phyloP scores from a whole-genome alignment of 2,113 vertebrate genomes.

The Verasper variegatus region DNA sequence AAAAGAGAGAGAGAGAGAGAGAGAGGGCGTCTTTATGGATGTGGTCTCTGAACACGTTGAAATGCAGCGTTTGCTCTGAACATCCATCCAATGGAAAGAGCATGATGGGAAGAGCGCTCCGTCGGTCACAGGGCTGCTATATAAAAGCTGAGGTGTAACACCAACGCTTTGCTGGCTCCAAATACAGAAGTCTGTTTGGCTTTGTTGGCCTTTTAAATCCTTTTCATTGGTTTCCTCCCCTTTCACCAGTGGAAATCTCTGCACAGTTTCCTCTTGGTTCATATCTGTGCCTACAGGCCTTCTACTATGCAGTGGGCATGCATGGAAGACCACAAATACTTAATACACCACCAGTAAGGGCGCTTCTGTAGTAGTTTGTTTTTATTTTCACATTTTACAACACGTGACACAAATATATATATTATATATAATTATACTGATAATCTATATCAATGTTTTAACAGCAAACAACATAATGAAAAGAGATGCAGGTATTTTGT shows the following conservation, averaged over 20 bases:
- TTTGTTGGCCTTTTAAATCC: slow-evolving; percentile 64
- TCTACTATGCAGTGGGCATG: slow-evolving; percentile 25
- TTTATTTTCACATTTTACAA: slow-evolving; percentile 16
- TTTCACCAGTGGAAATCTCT: slow-evolving; percentile 45
- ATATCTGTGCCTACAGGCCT: slow-evolving; percentile 53
- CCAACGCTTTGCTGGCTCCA: slow-evolving; percentile 63
- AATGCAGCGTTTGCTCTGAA: slow-evolving; percentile 65
- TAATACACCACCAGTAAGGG: slow-evolving; percentile 5
- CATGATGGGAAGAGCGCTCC: slow-evolving; percentile 55
- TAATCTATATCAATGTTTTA: background rate
- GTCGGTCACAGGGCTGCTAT: slow-evolving; percentile 63
- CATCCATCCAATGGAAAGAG: slow-evolving; percentile 57
- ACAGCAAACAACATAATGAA: background rate
- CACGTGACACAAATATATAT: background rate
- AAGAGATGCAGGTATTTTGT: slow-evolving; percentile 5
- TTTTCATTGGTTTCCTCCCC: slow-evolving; percentile 57
- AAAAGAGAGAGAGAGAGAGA: slow-evolving; percentile 6
- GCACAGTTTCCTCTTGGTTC: slow-evolving; percentile 35
- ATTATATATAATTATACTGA: background rate
- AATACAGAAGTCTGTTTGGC: slow-evolving; percentile 62
- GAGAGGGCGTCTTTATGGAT: slow-evolving; percentile 56
- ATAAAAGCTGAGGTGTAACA: slow-evolving; percentile 72
- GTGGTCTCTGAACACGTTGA: slow-evolving; percentile 67
- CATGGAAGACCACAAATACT: slow-evolving; percentile 36
- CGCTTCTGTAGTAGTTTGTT: background rate